Evolutionary conservation across 2,888 invertebrate species (phyloP).

Genomic region (Hermaeophaga mercurialis): DNA sequence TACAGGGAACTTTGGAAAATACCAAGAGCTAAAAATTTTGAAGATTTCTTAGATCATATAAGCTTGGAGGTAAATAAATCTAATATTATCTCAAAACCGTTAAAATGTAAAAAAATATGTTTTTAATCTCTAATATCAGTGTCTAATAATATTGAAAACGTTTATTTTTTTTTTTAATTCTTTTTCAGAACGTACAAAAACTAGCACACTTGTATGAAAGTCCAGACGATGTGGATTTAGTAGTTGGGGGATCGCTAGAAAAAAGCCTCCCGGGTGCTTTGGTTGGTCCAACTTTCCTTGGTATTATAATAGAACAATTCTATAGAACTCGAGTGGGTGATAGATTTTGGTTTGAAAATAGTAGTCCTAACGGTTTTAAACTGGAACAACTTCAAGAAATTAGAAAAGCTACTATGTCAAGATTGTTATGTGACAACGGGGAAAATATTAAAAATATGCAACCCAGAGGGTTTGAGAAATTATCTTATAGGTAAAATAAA

Average conservation of each 20-base stretch:
- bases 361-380: constrained; percentile 67
- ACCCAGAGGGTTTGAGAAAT: constrained; percentile 67
- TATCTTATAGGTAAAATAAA: constrained; percentile 62
- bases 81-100: no score
- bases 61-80: constrained; percentile 64
- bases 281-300: constrained; percentile 85
- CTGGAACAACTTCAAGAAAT: constrained; percentile 75
- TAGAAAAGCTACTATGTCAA: constrained; percentile 75
- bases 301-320: constrained; percentile 86
- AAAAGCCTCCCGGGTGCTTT: constrained; percentile 74
- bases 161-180: not conserved
- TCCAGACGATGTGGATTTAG: constrained; percentile 82
- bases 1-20: constrained; percentile 77
- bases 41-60: constrained; percentile 72
- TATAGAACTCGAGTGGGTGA: constrained; percentile 79
- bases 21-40: constrained; percentile 68
- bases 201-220: constrained; percentile 68
- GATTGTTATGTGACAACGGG: constrained; percentile 80
- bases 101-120: no score
- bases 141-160: no score
- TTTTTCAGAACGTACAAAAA: constrained; percentile 66
- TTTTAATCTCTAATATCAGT: no score
- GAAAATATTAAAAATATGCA: constrained; percentile 70
- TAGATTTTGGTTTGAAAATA: constrained; percentile 82
- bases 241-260: constrained; percentile 84